Conservation (phyloP, 2,888 invertebrate species). For the Stenotaenia linearis region DNA sequence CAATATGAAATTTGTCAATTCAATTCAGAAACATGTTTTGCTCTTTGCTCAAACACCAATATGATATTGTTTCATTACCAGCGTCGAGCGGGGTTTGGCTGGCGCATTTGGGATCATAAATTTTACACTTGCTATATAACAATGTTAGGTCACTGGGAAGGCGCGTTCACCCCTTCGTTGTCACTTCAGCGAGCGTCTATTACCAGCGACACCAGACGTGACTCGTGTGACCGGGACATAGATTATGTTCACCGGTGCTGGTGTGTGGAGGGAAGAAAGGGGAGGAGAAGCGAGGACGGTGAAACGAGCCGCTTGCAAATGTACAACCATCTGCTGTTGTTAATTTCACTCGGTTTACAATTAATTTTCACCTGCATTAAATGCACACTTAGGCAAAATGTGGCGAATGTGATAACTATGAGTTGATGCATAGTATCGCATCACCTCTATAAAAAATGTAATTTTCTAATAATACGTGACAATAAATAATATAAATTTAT, state of each 20-base stretch:
- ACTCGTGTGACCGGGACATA: constrained; percentile 24
- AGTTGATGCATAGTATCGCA: neutral
- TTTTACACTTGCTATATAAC: constrained; percentile 7
- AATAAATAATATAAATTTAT: neutral
- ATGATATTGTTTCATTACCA: neutral
- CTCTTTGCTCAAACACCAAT: neutral
- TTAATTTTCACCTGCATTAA: constrained; percentile 17
- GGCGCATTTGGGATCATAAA: constrained; percentile 17
- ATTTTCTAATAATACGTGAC: no score
- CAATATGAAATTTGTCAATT: neutral
- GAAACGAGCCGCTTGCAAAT: constrained; percentile 14
- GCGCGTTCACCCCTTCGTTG: constrained; percentile 15
- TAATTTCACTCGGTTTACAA: constrained; percentile 26
- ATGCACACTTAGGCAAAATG: constrained; percentile 5
- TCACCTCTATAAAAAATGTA: neutral
- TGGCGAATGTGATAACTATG: constrained; percentile 13
- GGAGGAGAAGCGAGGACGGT: neutral
- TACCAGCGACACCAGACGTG: constrained; percentile 23
- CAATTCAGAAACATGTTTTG: neutral
- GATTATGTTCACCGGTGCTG: constrained; percentile 18
- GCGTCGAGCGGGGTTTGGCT: neutral
- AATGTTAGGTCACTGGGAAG: constrained; percentile 10
- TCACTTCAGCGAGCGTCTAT: constrained; percentile 26
- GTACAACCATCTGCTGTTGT: constrained; percentile 23
- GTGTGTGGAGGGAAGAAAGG: neutral